phyloP scores from a whole-genome alignment of 2,113 vertebrate genomes.

The Sylvia atricapilla region DNA sequence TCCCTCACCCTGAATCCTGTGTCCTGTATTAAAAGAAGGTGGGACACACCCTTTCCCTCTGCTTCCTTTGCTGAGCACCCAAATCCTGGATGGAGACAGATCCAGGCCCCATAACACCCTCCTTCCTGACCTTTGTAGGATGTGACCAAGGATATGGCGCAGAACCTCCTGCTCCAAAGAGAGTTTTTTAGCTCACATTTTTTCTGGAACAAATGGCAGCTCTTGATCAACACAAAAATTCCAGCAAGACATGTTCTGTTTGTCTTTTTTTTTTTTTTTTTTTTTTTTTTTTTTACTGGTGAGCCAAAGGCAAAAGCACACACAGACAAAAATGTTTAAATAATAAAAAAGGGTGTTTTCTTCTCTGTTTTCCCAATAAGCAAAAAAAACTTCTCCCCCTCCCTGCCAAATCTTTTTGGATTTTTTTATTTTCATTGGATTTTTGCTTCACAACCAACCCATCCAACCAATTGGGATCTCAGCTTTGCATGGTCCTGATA shows the following conservation, averaged over 20 bases:
- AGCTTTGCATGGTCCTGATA: not conserved
- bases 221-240: not conserved
- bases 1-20: accelerated
- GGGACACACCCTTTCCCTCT: not conserved
- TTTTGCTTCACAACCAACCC: not conserved
- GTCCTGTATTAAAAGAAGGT: not conserved
- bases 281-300: not conserved
- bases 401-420: not conserved
- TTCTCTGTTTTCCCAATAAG: not conserved
- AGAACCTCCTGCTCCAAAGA: not conserved
- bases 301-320: conserved; percentile 35
- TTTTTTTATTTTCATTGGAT: not conserved
- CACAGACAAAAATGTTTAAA: conserved; percentile 4
- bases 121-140: not conserved
- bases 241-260: not conserved
- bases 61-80: not conserved
- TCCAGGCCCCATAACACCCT: accelerated
- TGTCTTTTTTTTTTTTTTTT: not conserved
- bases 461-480: accelerated
- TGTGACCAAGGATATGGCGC: not conserved
- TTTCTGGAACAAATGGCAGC: not conserved
- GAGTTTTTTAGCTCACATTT: not conserved
- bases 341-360: conserved; percentile 19
- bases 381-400: not conserved
- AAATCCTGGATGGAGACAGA: not conserved